These are phyloP conservation scores for Zaprionus inermis DNA, from an alignment of 1,140 invertebrate genomes.

Conservation along the genomic window DNA sequence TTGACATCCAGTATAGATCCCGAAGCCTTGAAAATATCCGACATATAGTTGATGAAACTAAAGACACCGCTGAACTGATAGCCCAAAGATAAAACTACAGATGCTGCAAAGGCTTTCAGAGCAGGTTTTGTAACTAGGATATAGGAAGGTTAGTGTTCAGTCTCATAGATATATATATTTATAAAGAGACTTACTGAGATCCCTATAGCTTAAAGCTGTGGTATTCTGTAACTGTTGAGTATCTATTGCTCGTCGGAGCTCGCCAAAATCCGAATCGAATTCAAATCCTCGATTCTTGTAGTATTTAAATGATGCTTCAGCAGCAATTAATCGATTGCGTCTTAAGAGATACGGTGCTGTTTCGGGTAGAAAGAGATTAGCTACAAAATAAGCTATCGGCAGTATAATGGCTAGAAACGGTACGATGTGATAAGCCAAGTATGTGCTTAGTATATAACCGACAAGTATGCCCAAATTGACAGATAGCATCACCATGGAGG, in stretches of 20 bases:
- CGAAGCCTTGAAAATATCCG: conserved; percentile 88
- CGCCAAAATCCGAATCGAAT: conserved; percentile 36
- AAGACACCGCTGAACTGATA: conserved; percentile 85
- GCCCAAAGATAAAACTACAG: conserved; percentile 52
- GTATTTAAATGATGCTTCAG: conserved; percentile 86
- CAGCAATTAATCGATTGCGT: conserved; percentile 86
- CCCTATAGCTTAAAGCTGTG: conserved; percentile 44
- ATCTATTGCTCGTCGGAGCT: conserved; percentile 47
- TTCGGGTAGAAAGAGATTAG: conserved; percentile 91
- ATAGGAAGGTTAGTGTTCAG: background rate
- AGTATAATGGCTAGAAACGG: conserved; percentile 88
- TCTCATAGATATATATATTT: background rate
- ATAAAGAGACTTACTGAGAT: conserved; percentile 58
- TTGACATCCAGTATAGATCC: conserved; percentile 86
- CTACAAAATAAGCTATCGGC: conserved; percentile 87
- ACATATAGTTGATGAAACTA: conserved; percentile 86
- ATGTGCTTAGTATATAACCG: conserved; percentile 89
- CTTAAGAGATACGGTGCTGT: conserved; percentile 90
- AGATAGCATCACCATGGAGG: conserved; percentile 92
- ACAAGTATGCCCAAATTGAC: conserved; percentile 92
- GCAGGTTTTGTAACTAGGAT: conserved; percentile 57
- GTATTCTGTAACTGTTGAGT: conserved; percentile 38
- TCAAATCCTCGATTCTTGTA: conserved; percentile 54
- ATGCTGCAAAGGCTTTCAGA: conserved; percentile 52
- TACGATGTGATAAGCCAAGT: conserved; percentile 87